Evolutionary conservation across 2,113 vertebrate species (phyloP).

Genomic region (Lepus americanus): DNA sequence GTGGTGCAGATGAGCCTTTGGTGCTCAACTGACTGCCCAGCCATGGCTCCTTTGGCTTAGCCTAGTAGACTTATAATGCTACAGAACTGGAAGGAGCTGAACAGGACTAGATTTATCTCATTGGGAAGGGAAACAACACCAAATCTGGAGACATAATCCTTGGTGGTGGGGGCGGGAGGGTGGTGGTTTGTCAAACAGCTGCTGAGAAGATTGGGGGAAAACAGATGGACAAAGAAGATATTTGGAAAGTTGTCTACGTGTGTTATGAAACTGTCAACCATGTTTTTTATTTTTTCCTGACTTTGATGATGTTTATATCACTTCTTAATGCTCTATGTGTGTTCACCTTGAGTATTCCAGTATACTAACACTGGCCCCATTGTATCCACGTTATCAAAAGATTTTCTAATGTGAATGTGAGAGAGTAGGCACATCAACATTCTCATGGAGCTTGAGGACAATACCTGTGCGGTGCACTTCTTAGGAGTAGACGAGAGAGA

Average conservation of each 20-base stretch:
- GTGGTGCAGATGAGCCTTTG: too few species aligned
- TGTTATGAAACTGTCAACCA: not conserved
- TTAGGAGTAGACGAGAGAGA: not conserved
- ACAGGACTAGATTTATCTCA: constrained; percentile 1
- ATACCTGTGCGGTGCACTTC: not conserved
- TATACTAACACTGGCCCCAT: not conserved
- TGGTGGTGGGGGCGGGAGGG: not conserved
- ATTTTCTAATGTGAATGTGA: not conserved
- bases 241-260: not conserved
- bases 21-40: not conserved
- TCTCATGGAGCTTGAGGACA: accelerated
- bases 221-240: not conserved
- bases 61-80: not conserved
- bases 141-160: not conserved
- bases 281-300: not conserved
- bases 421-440: not conserved
- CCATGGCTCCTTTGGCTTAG: not conserved
- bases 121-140: not conserved
- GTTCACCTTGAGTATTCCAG: not conserved
- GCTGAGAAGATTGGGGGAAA: not conserved
- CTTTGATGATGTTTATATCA: not conserved
- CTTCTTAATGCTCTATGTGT: not conserved
- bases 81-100: not conserved
- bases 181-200: not conserved
- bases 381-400: not conserved